Base-by-base conservation (phyloP, 2,113 vertebrate genomes). In the Panthera tigris region DNA sequence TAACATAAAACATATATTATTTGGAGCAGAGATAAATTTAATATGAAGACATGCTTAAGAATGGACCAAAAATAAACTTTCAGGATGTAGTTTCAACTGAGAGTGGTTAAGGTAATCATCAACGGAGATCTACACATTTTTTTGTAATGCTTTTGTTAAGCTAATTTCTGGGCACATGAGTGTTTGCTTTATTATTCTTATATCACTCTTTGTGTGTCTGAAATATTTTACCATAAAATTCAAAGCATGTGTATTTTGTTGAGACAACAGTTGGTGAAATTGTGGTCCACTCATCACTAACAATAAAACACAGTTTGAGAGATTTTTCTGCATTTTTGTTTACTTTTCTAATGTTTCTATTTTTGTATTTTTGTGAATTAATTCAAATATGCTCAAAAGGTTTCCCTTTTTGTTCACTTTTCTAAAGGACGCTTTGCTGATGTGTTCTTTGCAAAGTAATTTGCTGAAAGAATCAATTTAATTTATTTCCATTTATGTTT, bases 401-500 rank as follows among this genome's bases (percentile, higher is more conserved):
- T 79, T 97, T 97, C 74, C 7, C 5, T 87, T 82, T 92, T 45
- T 83, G 93, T 89, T 93, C 93, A 76, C 31, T 96, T 82, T 29
- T 85, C 18, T 5, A 92, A 95, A 95, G 71, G 31, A 92, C 39
- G 80, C 19, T 82, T 76, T 89, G 82, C 50, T 97, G 65, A 92
- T 95, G 29, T 85, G 21, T 0, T 86, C 21, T 95, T 93, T 95
- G 97, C 6, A 95, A 96, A 36, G 23, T 29, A 97, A 95, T 93
- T 94, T 97, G 39, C 65, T 93, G 78, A 95, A 95, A 74, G 87
- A 94, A 90, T 97, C 71, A 50, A 90, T 98, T 98, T 97, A 96
- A 98, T 98, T 98, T 93, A 65, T 97, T 91, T 96, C 97, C 61
- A 93, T 97, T 98, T 97, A 81, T 88, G 88, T 97, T 97, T 98